Evolutionary conservation across 2,113 vertebrate genomes (phyloP).

Genomic region (Macaca nemestrina): DNA sequence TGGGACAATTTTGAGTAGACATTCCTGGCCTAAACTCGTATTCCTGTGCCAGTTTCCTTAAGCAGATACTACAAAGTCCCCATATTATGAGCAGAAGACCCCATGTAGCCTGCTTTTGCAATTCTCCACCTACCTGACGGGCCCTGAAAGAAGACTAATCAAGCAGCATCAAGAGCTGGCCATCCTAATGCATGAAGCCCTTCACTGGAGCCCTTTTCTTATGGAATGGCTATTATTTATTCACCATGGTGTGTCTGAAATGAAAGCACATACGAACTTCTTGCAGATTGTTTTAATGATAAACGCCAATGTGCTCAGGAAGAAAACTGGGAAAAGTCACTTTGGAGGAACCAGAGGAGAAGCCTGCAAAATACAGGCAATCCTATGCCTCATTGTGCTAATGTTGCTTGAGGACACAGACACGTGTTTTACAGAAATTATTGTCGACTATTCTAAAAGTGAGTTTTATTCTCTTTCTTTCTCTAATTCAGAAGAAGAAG

Average conservation of each 20-base stretch:
- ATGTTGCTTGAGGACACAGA: neutral
- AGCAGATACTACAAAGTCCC: neutral
- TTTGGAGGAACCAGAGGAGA: slow-evolving; percentile 1
- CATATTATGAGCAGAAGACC: neutral
- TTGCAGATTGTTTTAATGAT: slow-evolving; percentile 29
- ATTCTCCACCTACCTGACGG: neutral
- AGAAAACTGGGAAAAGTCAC: neutral
- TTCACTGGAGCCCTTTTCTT: slow-evolving; percentile 21
- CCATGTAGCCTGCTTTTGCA: neutral
- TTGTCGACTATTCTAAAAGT: slow-evolving; percentile 58
- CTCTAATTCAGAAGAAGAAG: slow-evolving; percentile 55
- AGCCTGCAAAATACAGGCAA: neutral
- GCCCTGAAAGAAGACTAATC: neutral
- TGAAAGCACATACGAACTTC: neutral
- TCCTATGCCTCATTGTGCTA: neutral
- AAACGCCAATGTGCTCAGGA: neutral
- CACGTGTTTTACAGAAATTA: slow-evolving; percentile 35
- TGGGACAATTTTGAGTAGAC: neutral
- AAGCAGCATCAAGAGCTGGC: neutral
- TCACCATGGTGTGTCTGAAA: neutral
- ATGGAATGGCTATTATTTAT: neutral
- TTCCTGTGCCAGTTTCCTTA: neutral
- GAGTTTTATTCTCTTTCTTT: slow-evolving; percentile 56
- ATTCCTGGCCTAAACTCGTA: neutral
- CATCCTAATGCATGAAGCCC: neutral